These are phyloP conservation scores for Philopedon plagiatum DNA, from an alignment of 2,888 invertebrate species.

Conservation along the genomic window DNA sequence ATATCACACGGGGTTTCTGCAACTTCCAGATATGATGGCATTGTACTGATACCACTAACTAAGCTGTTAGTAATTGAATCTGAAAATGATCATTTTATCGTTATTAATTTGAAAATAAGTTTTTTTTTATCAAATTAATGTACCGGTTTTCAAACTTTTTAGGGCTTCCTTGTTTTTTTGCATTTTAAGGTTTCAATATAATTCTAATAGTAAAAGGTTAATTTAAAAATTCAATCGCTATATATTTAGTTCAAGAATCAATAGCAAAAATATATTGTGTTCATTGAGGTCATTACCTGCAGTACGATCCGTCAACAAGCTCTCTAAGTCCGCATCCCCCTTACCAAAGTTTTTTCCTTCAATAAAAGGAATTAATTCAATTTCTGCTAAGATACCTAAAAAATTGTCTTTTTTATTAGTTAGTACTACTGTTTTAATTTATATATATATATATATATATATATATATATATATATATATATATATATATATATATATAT, in stretches of 20 bases:
- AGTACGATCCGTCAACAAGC: constrained; percentile 64
- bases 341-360: constrained; percentile 60
- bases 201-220: no score
- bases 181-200: no score
- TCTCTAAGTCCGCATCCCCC: constrained; percentile 62
- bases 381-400: constrained; percentile 64
- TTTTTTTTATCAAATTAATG: no score
- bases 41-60: constrained; percentile 63
- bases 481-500: no score
- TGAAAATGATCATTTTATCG: not conserved
- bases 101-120: no score
- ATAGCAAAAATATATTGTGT: no score
- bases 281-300: constrained; percentile 60
- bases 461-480: no score
- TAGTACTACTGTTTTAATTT: not conserved
- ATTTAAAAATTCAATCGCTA: no score
- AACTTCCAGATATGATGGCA: constrained; percentile 67
- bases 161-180: no score
- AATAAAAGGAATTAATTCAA: constrained; percentile 66
- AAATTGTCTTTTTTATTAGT: constrained; percentile 27
- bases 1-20: constrained; percentile 61
- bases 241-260: no score
- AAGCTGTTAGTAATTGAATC: constrained; percentile 26
- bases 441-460: no score
- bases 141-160: not conserved